A percentile compares a stretch with the other conserved stretches of the same genome.
These are phyloP conservation scores for Ormia ochracea DNA, from an alignment of 2,888 invertebrate species.

Conservation along the genomic window DNA sequence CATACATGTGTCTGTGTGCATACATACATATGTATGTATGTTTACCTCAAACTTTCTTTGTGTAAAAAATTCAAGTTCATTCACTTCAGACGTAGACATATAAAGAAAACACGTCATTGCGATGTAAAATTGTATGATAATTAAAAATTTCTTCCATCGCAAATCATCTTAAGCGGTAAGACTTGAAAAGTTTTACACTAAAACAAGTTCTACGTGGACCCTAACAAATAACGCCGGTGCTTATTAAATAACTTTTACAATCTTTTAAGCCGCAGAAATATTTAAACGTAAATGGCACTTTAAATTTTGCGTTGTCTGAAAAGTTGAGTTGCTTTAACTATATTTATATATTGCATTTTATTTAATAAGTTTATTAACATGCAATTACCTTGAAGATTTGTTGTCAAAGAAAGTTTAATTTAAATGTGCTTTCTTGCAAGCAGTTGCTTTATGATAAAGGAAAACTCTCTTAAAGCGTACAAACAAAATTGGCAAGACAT, in stretches of 20 bases:
- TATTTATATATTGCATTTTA: constrained; percentile 24
- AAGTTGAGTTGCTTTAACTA: not conserved
- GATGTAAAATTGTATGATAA: not conserved
- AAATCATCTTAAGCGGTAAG: not conserved
- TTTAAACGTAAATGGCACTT: not conserved
- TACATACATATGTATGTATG: too few species aligned
- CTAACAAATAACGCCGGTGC: not conserved
- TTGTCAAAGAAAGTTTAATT: constrained; percentile 55
- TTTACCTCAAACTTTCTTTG: not conserved
- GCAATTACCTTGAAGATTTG: constrained; percentile 38
- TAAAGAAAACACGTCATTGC: not conserved
- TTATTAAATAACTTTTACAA: constrained; percentile 37
- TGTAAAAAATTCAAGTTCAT: constrained; percentile 11
- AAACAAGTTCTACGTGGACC: not conserved
- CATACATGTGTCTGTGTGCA: too few species aligned
- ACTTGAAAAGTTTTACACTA: not conserved
- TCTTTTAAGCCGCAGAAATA: not conserved
- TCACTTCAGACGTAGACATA: constrained; percentile 3
- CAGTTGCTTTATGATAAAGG: constrained; percentile 20
- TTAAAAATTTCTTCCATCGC: not conserved
- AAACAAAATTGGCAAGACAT: constrained; percentile 47
- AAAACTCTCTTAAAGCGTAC: constrained; percentile 23
- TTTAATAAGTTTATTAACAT: constrained; percentile 54
- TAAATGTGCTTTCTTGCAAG: constrained; percentile 8
- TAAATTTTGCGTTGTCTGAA: constrained; percentile 15